Base-by-base conservation (phyloP, 2,113 vertebrate genomes). In the Gulo gulo region DNA sequence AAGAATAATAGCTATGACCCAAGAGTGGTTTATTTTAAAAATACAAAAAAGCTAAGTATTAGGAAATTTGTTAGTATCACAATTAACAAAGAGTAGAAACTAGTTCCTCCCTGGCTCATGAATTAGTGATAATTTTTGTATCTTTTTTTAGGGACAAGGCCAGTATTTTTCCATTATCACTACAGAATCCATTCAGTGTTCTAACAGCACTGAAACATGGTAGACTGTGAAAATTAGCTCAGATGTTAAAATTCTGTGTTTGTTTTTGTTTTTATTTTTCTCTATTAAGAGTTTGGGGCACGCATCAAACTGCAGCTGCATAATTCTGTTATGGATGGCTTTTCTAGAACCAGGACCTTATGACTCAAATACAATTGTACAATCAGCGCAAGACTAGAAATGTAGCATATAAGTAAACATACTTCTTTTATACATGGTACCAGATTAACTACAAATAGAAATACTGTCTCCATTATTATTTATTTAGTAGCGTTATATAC, bases 401-500 rank as follows among this genome's bases (percentile, higher is more conserved):
- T 42, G 42, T 39, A 61, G 9, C 34, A 84, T 82, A 39, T 79
- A 84, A 76, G 88, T 71, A 84, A 96, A 57, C 15, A 73, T 34
- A 57, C 36, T 78, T 95, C 34, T 96, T 87, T 91, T 78, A 91
- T 1, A 78, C 13, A 45, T 74, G 18, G 4, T 24, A 71, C 92
- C 94, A 93, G 79, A 97, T 95, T 63, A 84, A 93, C 31, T 85
- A 88, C 78, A 97, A 88, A 79, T 67, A 95, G n/a, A 96, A 93
- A 79, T n/a, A 65, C n/a, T 92, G 16, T 96, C 12, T 94, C 81
- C 57, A 67, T 57, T 94, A 85, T 52, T 84, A 82, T 97, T 97
- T 97, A 96, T 97, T 98, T 95, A 57, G 42, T 88, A 86, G 63
- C 42, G n/a, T 79, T 85, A 74, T 93, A 42, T 69, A 47, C 45